Evolutionary conservation across 2,113 vertebrate species (phyloP).

Genomic region (Brachirus orientalis): DNA sequence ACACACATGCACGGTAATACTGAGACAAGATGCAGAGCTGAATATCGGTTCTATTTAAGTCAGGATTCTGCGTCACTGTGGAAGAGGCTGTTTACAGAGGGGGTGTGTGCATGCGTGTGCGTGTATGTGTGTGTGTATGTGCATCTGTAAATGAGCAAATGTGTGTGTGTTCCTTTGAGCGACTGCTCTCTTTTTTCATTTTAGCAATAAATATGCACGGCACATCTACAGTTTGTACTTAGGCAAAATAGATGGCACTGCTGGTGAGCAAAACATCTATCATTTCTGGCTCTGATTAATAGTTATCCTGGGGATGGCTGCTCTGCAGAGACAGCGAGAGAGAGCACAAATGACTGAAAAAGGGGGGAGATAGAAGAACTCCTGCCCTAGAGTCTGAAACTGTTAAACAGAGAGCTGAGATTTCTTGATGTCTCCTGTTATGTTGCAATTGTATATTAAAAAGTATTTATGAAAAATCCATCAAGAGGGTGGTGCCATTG

Average conservation of each 20-base stretch:
- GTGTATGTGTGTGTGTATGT: constrained; percentile 3
- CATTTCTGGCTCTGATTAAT: constrained; percentile 83
- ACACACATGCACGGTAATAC: constrained; percentile 1
- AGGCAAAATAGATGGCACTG: constrained; percentile 80
- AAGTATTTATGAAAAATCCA: constrained; percentile 42
- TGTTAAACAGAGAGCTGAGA: constrained; percentile 47
- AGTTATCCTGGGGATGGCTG: constrained; percentile 81
- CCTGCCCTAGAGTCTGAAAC: constrained; percentile 50
- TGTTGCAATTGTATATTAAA: constrained; percentile 51
- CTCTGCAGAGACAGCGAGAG: constrained; percentile 43
- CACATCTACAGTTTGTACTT: constrained; percentile 76
- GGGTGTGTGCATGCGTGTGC: constrained; percentile 25
- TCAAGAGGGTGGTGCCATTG: constrained; percentile 42
- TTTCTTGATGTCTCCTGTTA: constrained; percentile 56
- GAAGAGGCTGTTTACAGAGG: constrained; percentile 55
- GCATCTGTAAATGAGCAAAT: constrained; percentile 37
- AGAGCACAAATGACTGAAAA: constrained; percentile 44
- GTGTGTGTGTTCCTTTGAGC: constrained; percentile 63
- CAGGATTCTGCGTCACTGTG: constrained; percentile 60
- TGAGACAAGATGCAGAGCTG: constrained; percentile 33
- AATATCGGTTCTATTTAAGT: constrained; percentile 64
- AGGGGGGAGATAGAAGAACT: constrained; percentile 14
- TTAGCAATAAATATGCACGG: constrained; percentile 74
- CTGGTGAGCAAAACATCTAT: constrained; percentile 83
- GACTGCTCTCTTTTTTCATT: constrained; percentile 18